Conservation (phyloP, 2,888 invertebrate genomes). For the Gymnoscelis rufifasciata region DNA sequence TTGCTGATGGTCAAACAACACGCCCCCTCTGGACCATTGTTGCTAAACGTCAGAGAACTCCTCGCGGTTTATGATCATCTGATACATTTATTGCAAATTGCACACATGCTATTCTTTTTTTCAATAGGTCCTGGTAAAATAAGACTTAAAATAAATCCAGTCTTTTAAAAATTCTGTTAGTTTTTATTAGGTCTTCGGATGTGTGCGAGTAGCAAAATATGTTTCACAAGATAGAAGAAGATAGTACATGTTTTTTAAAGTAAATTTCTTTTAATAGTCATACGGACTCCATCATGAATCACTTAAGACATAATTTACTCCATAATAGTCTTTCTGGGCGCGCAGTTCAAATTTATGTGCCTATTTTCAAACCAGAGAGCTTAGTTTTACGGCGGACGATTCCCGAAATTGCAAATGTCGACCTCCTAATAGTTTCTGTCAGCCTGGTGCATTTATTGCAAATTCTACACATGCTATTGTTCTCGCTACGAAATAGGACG, state of each 20-base stretch:
- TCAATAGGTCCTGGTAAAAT: too few relatives aligned
- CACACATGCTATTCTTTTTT: neutral
- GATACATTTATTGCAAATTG: neutral
- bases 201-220: too few relatives aligned
- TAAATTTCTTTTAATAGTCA: too few relatives aligned
- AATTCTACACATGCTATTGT: constrained; percentile 12
- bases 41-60: neutral
- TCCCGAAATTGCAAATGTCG: constrained; percentile 9
- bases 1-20: constrained; percentile 5
- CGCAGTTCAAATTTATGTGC: neutral
- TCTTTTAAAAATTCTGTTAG: too few relatives aligned
- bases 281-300: too few relatives aligned
- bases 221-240: too few relatives aligned
- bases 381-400: neutral
- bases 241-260: too few relatives aligned
- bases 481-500: constrained; percentile 2
- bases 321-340: neutral
- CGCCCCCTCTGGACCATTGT: neutral
- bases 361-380: neutral
- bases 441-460: constrained; percentile 26
- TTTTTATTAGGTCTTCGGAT: too few relatives aligned
- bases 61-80: neutral
- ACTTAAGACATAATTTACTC: too few relatives aligned
- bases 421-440: constrained; percentile 6
- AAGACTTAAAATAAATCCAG: too few relatives aligned